Conservation (phyloP, 2,888 invertebrate genomes). For the Tetramorium bicarinatum region DNA sequence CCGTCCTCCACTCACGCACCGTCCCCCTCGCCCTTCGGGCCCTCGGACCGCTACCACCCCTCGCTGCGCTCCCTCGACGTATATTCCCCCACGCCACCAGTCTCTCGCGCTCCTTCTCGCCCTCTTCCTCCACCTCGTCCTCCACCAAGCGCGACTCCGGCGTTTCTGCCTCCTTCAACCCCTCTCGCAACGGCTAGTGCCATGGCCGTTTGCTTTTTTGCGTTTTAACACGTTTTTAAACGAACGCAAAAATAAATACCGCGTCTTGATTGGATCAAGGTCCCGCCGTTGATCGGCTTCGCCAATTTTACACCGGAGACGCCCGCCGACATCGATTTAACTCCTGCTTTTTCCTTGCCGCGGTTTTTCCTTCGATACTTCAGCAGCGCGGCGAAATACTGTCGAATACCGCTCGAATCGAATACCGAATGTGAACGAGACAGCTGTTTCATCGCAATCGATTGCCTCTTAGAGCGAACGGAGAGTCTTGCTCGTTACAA, state of each 20-base stretch:
- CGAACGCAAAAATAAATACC: conserved; percentile 77
- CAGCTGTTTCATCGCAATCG: conserved; percentile 54
- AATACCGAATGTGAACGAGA: conserved; percentile 17
- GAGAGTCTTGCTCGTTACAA: conserved; percentile 22
- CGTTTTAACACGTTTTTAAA: conserved; percentile 80
- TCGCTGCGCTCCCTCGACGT: conserved; percentile 57
- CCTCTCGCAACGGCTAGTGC: conserved; percentile 64
- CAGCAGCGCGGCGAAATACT: neutral
- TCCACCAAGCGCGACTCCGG: conserved; percentile 60
- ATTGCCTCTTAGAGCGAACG: conserved; percentile 17
- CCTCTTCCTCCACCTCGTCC: conserved; percentile 58
- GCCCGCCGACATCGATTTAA: conserved; percentile 58
- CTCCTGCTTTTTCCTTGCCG: conserved; percentile 31
- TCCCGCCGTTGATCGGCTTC: conserved; percentile 71
- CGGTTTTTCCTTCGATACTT: neutral
- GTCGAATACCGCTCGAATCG: conserved; percentile 10
- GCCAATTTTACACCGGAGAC: conserved; percentile 59
- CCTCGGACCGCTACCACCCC: conserved; percentile 61
- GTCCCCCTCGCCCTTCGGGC: conserved; percentile 57
- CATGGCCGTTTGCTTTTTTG: conserved; percentile 71
- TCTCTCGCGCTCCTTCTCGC: conserved; percentile 68
- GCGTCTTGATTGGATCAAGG: conserved; percentile 78
- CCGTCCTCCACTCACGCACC: conserved; percentile 62
- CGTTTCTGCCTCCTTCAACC: conserved; percentile 67
- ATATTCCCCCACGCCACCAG: conserved; percentile 63